Evolutionary conservation across 2,113 vertebrate species (phyloP).

Genomic region (Progne subis): DNA sequence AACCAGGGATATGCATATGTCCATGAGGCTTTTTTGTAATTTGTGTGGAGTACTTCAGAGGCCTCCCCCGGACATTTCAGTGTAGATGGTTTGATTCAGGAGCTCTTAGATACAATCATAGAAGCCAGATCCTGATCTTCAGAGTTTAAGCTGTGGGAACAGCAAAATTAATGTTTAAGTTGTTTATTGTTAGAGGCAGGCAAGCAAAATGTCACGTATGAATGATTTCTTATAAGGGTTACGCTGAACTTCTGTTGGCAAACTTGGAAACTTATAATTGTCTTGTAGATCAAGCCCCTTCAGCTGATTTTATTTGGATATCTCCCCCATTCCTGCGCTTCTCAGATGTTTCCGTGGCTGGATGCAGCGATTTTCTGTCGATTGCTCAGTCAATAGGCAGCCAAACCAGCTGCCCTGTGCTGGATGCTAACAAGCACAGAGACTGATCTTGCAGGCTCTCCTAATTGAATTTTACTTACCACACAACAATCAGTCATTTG

Average conservation of each 20-base stretch:
- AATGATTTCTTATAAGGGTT: neutral
- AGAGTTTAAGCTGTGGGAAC: neutral
- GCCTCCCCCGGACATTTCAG: neutral
- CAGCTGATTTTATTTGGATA: neutral
- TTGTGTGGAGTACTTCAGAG: neutral
- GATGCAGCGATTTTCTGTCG: neutral
- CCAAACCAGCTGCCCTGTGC: neutral
- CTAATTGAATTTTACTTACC: conserved; percentile 19
- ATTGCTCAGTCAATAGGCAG: conserved; percentile 16
- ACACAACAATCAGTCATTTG: neutral
- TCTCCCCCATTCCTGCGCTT: neutral
- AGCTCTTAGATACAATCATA: neutral
- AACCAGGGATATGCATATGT: neutral
- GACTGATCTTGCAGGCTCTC: neutral
- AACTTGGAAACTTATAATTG: neutral
- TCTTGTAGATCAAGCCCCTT: neutral
- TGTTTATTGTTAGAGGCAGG: neutral
- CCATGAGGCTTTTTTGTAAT: neutral
- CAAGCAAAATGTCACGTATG: neutral
- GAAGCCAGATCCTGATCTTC: neutral
- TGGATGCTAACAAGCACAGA: conserved; percentile 21
- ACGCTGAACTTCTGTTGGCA: neutral
- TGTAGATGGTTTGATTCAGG: neutral
- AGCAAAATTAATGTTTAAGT: neutral
- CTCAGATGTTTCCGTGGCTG: neutral